Percentiles rank a stretch among this genome's conserved stretches.
phyloP scores from a whole-genome alignment of 1,140 invertebrate species.

The Cherax destructor region DNA sequence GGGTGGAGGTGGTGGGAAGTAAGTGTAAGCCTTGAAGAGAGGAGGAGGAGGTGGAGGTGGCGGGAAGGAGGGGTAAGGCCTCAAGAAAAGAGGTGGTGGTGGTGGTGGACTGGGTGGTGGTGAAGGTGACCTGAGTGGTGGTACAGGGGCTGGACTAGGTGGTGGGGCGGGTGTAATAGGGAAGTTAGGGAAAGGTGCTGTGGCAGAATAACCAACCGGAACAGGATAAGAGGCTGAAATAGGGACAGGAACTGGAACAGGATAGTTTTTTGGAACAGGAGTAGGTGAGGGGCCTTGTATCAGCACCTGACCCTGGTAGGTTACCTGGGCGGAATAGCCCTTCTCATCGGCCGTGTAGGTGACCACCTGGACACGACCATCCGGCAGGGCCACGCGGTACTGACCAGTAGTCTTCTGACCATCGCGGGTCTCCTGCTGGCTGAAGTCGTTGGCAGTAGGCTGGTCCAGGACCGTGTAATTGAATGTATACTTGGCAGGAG shows the following conservation, averaged over 20 bases:
- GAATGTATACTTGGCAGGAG: background rate
- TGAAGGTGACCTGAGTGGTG: background rate
- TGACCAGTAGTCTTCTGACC: background rate
- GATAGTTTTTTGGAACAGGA: background rate
- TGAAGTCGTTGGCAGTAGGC: background rate
- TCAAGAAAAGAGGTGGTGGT: background rate
- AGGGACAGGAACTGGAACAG: background rate
- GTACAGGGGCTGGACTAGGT: background rate
- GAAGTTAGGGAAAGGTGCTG: background rate
- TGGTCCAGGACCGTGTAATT: background rate
- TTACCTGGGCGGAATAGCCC: too few species aligned
- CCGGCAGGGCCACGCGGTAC: too few species aligned
- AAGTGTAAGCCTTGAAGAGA: background rate
- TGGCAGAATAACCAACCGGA: background rate
- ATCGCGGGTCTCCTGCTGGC: background rate
- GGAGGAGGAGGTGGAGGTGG: background rate
- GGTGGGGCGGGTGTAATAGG: background rate
- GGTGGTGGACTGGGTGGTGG: background rate
- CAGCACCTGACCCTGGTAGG: background rate
- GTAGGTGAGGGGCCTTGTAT: background rate
- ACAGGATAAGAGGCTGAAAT: background rate
- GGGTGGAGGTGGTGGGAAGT: background rate
- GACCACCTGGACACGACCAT: too few species aligned
- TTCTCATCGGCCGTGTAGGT: too few species aligned
- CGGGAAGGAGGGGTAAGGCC: too few species aligned